Evolutionary conservation across 2,113 vertebrate genomes (phyloP).

Genomic region (Eonycteris spelaea): DNA sequence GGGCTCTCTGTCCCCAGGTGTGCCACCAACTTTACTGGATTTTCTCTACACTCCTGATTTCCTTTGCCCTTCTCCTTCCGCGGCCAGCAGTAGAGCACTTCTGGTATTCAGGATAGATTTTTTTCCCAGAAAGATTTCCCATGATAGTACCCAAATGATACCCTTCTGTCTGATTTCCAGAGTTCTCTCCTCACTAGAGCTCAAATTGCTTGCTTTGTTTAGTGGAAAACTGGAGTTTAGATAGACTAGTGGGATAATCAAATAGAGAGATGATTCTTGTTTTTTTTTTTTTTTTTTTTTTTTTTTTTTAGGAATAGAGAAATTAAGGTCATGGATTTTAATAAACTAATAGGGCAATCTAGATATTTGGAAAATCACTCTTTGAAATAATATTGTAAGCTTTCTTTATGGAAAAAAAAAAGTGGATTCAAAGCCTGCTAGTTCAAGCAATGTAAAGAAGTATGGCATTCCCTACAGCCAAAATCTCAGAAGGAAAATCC

Average conservation of each 20-base stretch:
- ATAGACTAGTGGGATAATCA: not conserved
- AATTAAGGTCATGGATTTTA: not conserved
- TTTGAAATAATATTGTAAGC: not conserved
- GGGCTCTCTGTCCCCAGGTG: not conserved
- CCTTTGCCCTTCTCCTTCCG: not conserved
- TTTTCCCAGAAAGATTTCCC: not conserved
- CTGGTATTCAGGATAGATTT: not conserved
- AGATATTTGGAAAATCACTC: not conserved
- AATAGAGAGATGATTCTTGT: not conserved
- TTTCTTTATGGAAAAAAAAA: not conserved
- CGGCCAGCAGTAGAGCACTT: not conserved
- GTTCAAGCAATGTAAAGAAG: not conserved
- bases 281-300: not conserved
- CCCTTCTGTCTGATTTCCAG: not conserved
- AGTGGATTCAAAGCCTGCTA: not conserved
- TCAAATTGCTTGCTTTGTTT: not conserved
- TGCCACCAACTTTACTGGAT: not conserved
- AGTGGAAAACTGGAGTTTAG: not conserved
- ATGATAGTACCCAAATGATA: not conserved
- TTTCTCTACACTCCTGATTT: not conserved
- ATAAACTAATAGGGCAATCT: not conserved
- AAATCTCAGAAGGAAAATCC: slow-evolving; percentile 34
- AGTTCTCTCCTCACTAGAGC: not conserved
- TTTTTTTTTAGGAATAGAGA: not conserved
- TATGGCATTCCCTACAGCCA: not conserved